Conservation (phyloP, 2,113 vertebrate genomes). For the Indicator maculatus region DNA sequence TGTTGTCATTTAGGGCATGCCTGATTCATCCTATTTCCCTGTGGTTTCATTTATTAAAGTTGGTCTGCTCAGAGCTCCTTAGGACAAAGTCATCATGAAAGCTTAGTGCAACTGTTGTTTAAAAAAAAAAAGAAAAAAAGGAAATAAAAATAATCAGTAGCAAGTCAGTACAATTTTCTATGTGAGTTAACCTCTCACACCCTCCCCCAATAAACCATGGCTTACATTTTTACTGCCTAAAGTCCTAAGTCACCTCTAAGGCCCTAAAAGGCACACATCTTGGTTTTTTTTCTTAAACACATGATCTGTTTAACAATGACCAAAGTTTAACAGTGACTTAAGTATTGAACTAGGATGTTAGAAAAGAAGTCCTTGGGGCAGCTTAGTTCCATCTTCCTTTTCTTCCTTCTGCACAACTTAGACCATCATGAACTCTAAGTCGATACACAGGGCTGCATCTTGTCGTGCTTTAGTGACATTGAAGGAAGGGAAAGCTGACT, state of each 20-base stretch:
- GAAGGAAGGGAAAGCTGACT: not conserved
- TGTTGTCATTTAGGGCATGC: conserved; percentile 27
- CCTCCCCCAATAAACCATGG: not conserved
- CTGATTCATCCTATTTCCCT: conserved; percentile 33
- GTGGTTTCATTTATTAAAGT: conserved; percentile 2
- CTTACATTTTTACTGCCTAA: not conserved
- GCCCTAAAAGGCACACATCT: not conserved
- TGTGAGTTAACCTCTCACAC: not conserved
- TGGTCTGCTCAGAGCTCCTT: conserved; percentile 39
- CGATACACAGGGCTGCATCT: not conserved
- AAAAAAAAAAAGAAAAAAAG: not conserved
- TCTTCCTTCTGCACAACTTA: not conserved
- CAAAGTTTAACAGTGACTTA: not conserved
- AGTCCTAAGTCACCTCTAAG: not conserved
- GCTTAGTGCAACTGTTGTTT: conserved; percentile 64
- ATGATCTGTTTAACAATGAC: not conserved
- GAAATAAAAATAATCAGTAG: conserved; percentile 43
- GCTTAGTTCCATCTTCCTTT: not conserved
- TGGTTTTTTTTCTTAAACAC: not conserved
- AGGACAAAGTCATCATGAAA: conserved; percentile 21
- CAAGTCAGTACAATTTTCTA: conserved; percentile 29
- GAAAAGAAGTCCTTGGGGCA: not conserved
- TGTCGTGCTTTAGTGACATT: not conserved
- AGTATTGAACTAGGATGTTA: not conserved
- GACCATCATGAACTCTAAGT: not conserved